phyloP scores from a whole-genome alignment of 2,113 vertebrate genomes.

The Anolis sagrei region DNA sequence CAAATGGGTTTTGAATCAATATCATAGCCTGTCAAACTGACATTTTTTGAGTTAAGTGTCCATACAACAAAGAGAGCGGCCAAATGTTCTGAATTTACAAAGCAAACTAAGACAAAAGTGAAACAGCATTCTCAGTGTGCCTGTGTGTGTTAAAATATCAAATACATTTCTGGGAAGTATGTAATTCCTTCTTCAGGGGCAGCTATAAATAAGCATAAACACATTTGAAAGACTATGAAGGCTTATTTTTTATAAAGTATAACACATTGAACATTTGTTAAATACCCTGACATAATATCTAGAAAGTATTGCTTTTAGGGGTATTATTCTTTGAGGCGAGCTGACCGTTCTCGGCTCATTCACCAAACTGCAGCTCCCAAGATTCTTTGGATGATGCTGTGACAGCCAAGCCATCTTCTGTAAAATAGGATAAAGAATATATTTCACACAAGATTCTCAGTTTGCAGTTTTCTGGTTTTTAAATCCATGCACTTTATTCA shows the following conservation, averaged over 20 bases:
- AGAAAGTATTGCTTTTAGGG: neutral
- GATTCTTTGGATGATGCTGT: neutral
- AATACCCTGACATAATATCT: no score
- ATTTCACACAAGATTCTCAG: neutral
- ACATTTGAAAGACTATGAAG: no score
- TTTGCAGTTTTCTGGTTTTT: neutral
- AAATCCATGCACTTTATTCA: neutral
- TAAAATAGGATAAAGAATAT: neutral
- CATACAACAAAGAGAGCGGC: no score
- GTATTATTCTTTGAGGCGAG: neutral
- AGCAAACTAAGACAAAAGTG: no score
- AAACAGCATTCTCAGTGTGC: no score
- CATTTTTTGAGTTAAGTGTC: neutral
- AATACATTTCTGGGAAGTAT: no score
- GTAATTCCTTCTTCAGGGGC: no score
- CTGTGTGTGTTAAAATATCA: no score
- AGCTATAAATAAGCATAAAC: no score
- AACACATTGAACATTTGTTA: neutral
- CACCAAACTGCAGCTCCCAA: neutral
- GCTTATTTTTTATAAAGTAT: no score
- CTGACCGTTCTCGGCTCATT: neutral
- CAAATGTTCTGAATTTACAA: no score
- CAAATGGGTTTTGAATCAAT: neutral
- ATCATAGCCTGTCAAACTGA: neutral
- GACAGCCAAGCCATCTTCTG: neutral